Conservation (phyloP, 2,113 vertebrate genomes). For the Trochalopteron elliotii region DNA sequence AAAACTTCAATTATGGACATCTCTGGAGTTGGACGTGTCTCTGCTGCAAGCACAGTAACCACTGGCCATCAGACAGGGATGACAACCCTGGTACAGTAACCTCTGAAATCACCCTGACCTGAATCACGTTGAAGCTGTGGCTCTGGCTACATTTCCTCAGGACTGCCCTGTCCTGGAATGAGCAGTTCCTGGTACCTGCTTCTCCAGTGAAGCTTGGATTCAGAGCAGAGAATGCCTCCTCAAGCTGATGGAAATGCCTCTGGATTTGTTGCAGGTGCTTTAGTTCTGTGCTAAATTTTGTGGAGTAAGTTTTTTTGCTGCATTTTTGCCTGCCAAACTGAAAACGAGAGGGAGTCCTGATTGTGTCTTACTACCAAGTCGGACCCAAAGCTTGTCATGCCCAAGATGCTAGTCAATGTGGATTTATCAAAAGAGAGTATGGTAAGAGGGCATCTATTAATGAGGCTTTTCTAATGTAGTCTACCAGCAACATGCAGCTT, state of each 20-base stretch:
- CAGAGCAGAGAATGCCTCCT: not conserved
- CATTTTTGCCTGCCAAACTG: not conserved
- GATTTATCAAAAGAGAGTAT: not conserved
- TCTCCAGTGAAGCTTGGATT: not conserved
- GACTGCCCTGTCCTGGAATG: conserved; percentile 26
- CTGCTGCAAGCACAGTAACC: not conserved
- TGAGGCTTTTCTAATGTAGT: not conserved
- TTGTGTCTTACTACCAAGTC: not conserved
- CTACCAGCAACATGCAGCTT: not conserved
- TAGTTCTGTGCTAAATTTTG: not conserved
- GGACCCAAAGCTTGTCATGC: not conserved
- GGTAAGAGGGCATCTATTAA: not conserved
- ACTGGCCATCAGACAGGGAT: not conserved
- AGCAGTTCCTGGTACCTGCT: conserved; percentile 33
- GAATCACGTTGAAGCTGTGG: not conserved
- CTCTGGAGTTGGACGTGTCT: not conserved
- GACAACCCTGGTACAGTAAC: not conserved
- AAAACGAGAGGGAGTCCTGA: not conserved
- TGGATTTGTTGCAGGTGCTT: not conserved
- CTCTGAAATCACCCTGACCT: conserved; percentile 39
- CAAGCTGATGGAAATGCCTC: not conserved
- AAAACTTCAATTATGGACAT: conserved; percentile 36
- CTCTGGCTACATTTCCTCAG: not conserved
- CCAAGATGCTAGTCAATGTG: not conserved
- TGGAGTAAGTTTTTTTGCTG: not conserved